These are phyloP conservation scores for Drosophila kanapiae DNA, from an alignment of 1,140 invertebrate genomes.

Conservation along the genomic window DNA sequence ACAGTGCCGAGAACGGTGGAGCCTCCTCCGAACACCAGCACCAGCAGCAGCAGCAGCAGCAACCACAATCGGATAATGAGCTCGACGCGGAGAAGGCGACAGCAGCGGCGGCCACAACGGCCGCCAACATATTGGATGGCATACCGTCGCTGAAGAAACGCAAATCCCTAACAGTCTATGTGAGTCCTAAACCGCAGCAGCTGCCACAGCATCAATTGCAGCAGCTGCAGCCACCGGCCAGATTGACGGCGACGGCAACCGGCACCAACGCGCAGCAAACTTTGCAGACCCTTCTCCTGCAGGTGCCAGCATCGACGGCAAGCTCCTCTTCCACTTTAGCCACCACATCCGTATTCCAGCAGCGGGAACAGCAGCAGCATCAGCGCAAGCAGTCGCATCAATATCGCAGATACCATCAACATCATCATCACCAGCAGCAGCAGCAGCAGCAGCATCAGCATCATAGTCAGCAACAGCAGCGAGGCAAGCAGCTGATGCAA, in stretches of 20 bases:
- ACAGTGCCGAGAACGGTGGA: conserved; percentile 65
- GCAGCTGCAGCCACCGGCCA: conserved; percentile 36
- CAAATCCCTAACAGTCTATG: conserved; percentile 85
- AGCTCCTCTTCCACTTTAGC: conserved; percentile 31
- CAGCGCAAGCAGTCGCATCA: conserved; percentile 33
- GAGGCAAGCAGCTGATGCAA: conserved; percentile 71
- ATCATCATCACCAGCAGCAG: conserved; percentile 36
- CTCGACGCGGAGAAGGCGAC: conserved; percentile 45
- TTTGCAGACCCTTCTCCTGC: conserved; percentile 66
- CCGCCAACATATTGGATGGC: conserved; percentile 79
- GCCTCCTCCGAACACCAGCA: conserved; percentile 29
- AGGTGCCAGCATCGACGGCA: conserved; percentile 60
- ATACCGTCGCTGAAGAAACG: conserved; percentile 83
- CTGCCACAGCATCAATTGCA: conserved; percentile 57
- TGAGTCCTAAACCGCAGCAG: conserved; percentile 83
- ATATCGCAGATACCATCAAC: conserved; percentile 36
- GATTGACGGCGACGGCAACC: conserved; percentile 32
- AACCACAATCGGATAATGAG: conserved; percentile 48
- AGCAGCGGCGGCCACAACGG: conserved; percentile 42
- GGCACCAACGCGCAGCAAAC: conserved; percentile 50
- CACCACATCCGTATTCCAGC: conserved; percentile 32
- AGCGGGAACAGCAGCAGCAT: conserved; percentile 37
- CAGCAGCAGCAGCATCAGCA: conserved; percentile 32
- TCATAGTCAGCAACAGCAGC: conserved; percentile 8
- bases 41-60: conserved; percentile 28